phyloP scores from a whole-genome alignment of 2,113 vertebrate genomes.

The Cavia porcellus region DNA sequence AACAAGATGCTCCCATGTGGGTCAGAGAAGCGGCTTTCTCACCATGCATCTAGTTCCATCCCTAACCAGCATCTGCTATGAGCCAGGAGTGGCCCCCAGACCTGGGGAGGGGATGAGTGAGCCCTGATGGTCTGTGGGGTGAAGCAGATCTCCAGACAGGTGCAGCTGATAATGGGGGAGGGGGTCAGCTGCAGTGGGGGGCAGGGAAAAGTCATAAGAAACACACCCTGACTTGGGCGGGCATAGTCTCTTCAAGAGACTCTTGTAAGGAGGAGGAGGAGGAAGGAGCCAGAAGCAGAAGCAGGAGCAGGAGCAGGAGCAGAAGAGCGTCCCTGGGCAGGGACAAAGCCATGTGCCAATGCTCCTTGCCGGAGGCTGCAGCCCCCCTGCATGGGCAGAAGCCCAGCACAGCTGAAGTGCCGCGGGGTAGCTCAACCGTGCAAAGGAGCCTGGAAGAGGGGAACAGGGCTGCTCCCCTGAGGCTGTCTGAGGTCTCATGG shows the following conservation, averaged over 20 bases:
- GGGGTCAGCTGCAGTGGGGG: fast-evolving
- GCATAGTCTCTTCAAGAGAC: neutral
- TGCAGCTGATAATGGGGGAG: neutral
- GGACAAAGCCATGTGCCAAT: neutral
- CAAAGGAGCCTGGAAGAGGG: neutral
- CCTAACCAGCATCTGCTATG: neutral
- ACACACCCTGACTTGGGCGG: neutral
- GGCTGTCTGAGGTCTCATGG: neutral
- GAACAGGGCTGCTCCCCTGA: neutral
- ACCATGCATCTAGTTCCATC: neutral
- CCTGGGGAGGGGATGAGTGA: neutral
- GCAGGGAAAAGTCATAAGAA: neutral
- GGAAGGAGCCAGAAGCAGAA: neutral
- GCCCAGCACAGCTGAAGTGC: neutral
- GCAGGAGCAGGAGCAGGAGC: neutral
- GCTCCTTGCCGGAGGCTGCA: neutral
- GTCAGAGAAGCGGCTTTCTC: neutral
- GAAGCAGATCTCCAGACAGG: neutral
- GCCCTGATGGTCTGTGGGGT: no score
- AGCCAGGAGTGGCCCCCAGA: neutral
- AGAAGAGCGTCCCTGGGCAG: neutral
- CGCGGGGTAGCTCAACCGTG: neutral
- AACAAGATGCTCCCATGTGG: neutral
- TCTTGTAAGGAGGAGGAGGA: neutral
- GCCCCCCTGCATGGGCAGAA: neutral